Evolutionary conservation across 2,797 vertebrate species (phyloP).

Genomic region (Stomatorhinus walkeri): DNA sequence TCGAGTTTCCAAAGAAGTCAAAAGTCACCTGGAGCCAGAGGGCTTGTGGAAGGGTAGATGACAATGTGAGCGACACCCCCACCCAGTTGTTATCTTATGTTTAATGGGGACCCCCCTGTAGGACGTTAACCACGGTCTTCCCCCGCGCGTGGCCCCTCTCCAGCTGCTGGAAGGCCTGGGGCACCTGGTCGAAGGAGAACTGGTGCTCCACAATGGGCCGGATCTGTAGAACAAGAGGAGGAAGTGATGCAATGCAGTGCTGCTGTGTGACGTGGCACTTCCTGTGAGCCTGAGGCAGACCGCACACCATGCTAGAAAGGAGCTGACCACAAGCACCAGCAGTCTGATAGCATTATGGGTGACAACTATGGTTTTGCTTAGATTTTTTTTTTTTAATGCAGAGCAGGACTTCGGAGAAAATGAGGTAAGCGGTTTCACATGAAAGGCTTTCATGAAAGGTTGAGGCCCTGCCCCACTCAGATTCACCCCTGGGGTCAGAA

Average conservation of each 20-base stretch:
- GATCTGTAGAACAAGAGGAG: conserved; percentile 62
- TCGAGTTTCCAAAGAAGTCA: not conserved
- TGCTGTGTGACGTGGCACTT: not conserved
- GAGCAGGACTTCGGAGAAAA: not conserved
- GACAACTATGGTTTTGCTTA: not conserved
- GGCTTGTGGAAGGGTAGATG: not conserved
- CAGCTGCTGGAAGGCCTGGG: conserved; percentile 81
- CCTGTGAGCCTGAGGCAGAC: not conserved
- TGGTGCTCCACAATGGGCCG: conserved; percentile 78
- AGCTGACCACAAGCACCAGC: not conserved
- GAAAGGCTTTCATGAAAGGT: not conserved
- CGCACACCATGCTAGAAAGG: not conserved
- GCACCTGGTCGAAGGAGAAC: conserved; percentile 80
- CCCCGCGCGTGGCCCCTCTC: conserved; percentile 87
- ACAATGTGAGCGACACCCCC: not conserved
- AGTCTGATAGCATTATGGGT: not conserved
- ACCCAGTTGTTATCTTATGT: not conserved
- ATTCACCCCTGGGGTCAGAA: conserved; percentile 38
- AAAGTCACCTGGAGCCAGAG: not conserved
- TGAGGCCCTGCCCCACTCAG: not conserved
- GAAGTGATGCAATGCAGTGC: not conserved
- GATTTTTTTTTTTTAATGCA: not conserved
- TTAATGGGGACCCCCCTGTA: not conserved
- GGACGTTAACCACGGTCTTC: conserved; percentile 79
- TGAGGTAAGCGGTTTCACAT: not conserved